Evolutionary conservation across 1,140 invertebrate species (phyloP).

Genomic region (Danaus melanippus): DNA sequence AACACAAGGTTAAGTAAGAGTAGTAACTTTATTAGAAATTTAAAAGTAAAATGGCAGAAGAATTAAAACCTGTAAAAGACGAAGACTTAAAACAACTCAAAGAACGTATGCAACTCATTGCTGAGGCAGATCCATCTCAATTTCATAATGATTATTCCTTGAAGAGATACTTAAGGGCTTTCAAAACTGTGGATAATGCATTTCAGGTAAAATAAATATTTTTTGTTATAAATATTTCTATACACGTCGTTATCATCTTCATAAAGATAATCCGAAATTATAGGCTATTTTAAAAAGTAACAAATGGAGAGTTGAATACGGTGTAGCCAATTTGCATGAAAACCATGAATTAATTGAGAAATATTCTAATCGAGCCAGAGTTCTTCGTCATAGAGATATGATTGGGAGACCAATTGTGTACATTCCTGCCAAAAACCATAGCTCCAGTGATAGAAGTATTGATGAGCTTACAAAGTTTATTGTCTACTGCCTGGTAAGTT

Average conservation of each 20-base stretch:
- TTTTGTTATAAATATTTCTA: slow-evolving; percentile 3
- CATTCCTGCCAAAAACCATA: slow-evolving; percentile 83
- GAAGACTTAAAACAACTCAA: slow-evolving; percentile 77
- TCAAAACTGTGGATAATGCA: slow-evolving; percentile 79
- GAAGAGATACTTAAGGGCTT: slow-evolving; percentile 79
- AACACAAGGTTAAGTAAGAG: too few species aligned
- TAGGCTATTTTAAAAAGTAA: slow-evolving; percentile 83
- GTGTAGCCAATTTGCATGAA: slow-evolving; percentile 72
- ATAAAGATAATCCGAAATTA: slow-evolving; percentile 24
- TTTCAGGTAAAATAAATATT: slow-evolving; percentile 74
- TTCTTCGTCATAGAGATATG: slow-evolving; percentile 79
- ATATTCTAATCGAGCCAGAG: slow-evolving; percentile 77
- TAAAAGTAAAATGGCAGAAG: slow-evolving; percentile 46
- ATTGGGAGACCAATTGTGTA: slow-evolving; percentile 81
- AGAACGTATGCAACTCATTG: slow-evolving; percentile 79
- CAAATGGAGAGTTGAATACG: slow-evolving; percentile 83
- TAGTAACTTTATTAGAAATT: too few species aligned
- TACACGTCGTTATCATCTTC: background rate
- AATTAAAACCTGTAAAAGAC: slow-evolving; percentile 73
- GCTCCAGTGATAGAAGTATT: slow-evolving; percentile 78
- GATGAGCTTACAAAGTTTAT: slow-evolving; percentile 84
- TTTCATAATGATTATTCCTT: slow-evolving; percentile 82
- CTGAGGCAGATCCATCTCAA: slow-evolving; percentile 78
- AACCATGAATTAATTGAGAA: slow-evolving; percentile 76
- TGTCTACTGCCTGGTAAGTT: slow-evolving; percentile 79